phyloP scores from a whole-genome alignment of 1,140 invertebrate genomes.

The Globodera rostochiensis region DNA sequence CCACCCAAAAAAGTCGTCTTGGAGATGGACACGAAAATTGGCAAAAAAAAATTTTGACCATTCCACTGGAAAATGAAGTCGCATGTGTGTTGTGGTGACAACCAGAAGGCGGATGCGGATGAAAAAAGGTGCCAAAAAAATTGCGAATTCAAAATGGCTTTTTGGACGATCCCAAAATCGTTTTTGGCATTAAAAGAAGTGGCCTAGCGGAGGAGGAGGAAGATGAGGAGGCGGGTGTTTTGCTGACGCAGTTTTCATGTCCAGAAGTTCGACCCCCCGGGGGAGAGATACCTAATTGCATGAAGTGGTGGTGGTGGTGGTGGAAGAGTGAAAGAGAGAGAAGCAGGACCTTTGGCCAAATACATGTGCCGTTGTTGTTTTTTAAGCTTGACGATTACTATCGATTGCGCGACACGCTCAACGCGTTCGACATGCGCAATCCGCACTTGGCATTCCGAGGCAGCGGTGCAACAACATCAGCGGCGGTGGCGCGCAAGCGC shows the following conservation, averaged over 20 bases:
- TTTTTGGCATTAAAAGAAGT: no score
- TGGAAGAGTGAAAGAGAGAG: no score
- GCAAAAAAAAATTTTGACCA: not conserved
- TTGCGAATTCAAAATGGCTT: no score
- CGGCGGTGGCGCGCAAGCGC: not conserved
- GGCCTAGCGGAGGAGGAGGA: no score
- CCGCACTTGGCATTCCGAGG: conserved; percentile 30
- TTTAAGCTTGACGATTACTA: conserved; percentile 34
- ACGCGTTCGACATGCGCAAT: conserved; percentile 26
- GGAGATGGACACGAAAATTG: not conserved
- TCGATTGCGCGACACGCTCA: conserved; percentile 27
- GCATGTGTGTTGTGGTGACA: no score
- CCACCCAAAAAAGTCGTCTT: not conserved
- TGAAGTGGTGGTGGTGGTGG: no score
- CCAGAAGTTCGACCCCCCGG: no score
- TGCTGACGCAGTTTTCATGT: no score
- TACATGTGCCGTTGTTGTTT: not conserved
- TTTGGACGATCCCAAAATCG: no score
- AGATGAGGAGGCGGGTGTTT: no score
- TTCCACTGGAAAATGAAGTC: conserved; percentile 1
- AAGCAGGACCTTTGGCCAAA: no score
- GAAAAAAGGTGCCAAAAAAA: not conserved
- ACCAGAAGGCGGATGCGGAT: conserved; percentile 8
- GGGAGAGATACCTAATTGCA: no score
- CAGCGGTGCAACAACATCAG: conserved; percentile 2